phyloP scores from a whole-genome alignment of 2,113 vertebrate species.

The Centropus bengalensis region DNA sequence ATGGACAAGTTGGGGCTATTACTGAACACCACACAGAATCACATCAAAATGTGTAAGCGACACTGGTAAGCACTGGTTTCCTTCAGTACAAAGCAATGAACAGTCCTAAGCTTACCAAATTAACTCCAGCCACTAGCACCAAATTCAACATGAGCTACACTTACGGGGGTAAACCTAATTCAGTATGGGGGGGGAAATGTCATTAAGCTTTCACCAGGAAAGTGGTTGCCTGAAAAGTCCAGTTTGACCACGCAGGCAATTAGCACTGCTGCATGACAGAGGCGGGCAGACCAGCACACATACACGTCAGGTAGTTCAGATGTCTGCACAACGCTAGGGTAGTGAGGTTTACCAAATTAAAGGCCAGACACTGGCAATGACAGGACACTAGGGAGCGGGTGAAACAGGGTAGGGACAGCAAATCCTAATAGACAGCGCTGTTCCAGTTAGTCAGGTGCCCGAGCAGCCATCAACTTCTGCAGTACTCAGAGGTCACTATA shows the following conservation, averaged over 20 bases:
- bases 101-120: rapidly evolving
- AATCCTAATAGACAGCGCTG: not conserved
- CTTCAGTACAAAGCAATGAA: not conserved
- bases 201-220: not conserved
- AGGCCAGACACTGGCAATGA: not conserved
- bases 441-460: not conserved
- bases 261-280: not conserved
- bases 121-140: not conserved
- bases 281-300: not conserved
- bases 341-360: not conserved
- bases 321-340: not conserved
- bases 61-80: not conserved
- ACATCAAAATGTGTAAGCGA: not conserved
- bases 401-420: not conserved
- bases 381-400: not conserved
- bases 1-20: rapidly evolving
- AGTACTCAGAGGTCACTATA: not conserved
- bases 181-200: not conserved
- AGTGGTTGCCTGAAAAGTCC: not conserved
- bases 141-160: not conserved
- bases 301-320: not conserved
- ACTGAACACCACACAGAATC: not conserved
- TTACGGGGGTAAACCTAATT: no score
- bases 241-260: not conserved
- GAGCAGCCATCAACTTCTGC: not conserved